Evolutionary conservation across 2,797 vertebrate species (phyloP).

Genomic region (Mergus octosetaceus): DNA sequence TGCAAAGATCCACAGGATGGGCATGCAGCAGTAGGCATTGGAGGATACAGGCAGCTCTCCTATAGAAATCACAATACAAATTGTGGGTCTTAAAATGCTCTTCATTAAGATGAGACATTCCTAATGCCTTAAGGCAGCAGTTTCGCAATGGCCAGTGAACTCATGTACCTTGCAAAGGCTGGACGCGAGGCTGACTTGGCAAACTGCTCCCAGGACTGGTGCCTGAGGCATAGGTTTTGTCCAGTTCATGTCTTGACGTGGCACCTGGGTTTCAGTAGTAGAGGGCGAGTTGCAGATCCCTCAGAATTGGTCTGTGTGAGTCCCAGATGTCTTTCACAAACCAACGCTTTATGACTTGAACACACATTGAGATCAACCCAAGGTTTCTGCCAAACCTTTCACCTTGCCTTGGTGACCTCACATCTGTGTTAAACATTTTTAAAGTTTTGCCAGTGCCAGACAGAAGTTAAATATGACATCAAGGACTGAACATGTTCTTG

Average conservation of each 20-base stretch:
- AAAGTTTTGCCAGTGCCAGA: background rate
- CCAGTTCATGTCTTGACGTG: fast-evolving
- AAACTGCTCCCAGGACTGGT: background rate
- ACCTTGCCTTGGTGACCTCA: background rate
- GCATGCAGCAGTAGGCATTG: background rate
- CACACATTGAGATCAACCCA: background rate
- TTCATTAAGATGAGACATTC: background rate
- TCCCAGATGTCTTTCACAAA: background rate
- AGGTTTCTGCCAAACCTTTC: background rate
- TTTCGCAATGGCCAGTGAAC: background rate
- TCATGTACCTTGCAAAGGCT: background rate
- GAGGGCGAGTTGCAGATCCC: background rate
- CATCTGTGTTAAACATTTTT: background rate
- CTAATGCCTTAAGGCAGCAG: background rate
- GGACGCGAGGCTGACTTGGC: background rate
- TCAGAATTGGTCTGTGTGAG: background rate
- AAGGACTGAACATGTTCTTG: background rate
- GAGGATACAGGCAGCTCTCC: background rate
- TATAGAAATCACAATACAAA: background rate
- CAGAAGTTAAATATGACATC: background rate
- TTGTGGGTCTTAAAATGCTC: background rate
- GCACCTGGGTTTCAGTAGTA: background rate
- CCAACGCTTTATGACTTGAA: background rate
- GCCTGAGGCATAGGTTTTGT: background rate
- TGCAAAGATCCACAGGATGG: background rate